phyloP scores from a whole-genome alignment of 2,797 vertebrate species.

The Momotus momota region DNA sequence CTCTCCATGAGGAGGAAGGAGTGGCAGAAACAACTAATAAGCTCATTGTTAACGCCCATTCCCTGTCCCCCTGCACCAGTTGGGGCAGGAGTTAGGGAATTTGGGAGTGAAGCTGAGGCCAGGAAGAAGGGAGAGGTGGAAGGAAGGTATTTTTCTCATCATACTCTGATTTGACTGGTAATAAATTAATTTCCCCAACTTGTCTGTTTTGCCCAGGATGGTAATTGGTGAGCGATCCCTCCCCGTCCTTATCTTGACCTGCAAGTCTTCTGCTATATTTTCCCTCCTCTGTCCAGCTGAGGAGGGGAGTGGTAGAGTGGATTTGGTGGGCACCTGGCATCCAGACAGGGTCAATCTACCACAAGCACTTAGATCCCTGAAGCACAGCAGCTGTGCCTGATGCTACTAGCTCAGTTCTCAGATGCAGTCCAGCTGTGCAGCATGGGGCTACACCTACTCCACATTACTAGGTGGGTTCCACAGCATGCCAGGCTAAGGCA shows the following conservation, averaged over 20 bases:
- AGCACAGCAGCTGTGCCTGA: neutral
- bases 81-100: neutral
- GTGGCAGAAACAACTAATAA: neutral
- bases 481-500: neutral
- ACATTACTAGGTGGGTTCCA: neutral
- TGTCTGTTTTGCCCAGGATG: neutral
- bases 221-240: neutral
- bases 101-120: rapidly evolving
- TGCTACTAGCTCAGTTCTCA: neutral
- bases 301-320: neutral
- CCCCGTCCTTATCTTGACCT: neutral
- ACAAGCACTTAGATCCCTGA: neutral
- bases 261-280: neutral
- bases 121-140: neutral
- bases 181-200: neutral
- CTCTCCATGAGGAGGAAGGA: neutral
- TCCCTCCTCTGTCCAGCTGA: neutral
- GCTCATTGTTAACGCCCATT: neutral
- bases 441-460: neutral
- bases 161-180: neutral
- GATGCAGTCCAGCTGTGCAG: neutral
- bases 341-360: neutral
- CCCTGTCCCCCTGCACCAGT: neutral
- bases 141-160: neutral
- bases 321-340: neutral